phyloP scores from a whole-genome alignment of 2,113 vertebrate genomes.

The Notothenia rossii region DNA sequence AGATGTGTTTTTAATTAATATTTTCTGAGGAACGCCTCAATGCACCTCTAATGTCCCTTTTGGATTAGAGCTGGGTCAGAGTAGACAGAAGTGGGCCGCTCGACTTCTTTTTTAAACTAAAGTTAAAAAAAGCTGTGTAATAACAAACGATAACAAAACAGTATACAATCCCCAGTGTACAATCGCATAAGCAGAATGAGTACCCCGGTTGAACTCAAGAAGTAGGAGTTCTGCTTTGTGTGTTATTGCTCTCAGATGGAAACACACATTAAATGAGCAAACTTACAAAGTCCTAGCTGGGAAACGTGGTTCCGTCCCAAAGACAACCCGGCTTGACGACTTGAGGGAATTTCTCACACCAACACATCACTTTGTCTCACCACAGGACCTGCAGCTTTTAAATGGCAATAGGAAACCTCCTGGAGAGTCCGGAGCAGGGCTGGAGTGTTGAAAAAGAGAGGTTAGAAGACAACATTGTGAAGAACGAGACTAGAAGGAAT shows the following conservation, averaged over 20 bases:
- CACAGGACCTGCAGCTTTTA: slow-evolving; percentile 37
- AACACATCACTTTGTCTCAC: slow-evolving; percentile 58
- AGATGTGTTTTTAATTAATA: slow-evolving; percentile 76
- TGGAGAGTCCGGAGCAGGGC: slow-evolving; percentile 43
- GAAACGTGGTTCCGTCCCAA: slow-evolving; percentile 54
- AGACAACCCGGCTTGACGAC: slow-evolving; percentile 40
- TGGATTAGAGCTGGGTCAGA: slow-evolving; percentile 26
- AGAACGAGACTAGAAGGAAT: slow-evolving; percentile 12
- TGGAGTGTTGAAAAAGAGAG: slow-evolving; percentile 48
- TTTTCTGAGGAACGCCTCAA: slow-evolving; percentile 48
- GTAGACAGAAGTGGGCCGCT: slow-evolving; percentile 17
- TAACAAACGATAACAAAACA: slow-evolving; percentile 26
- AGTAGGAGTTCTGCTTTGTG: slow-evolving; percentile 63
- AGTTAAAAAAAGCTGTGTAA: slow-evolving; percentile 49
- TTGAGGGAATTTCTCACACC: slow-evolving; percentile 40
- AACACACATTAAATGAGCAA: slow-evolving; percentile 33
- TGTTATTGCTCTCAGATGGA: slow-evolving; percentile 39
- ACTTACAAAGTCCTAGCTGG: slow-evolving; percentile 28
- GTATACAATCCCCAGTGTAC: slow-evolving; percentile 19
- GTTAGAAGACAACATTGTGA: slow-evolving; percentile 28
- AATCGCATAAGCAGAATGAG: slow-evolving; percentile 76
- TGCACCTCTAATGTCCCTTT: slow-evolving; percentile 54
- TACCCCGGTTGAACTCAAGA: slow-evolving; percentile 64
- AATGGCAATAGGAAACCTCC: slow-evolving; percentile 58
- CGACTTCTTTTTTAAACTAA: slow-evolving; percentile 40